A percentile compares a stretch with the other conserved stretches of the same genome.
Evolutionary conservation across 1,140 invertebrate species (phyloP).

Genomic region (Thaumatotibia leucotreta): DNA sequence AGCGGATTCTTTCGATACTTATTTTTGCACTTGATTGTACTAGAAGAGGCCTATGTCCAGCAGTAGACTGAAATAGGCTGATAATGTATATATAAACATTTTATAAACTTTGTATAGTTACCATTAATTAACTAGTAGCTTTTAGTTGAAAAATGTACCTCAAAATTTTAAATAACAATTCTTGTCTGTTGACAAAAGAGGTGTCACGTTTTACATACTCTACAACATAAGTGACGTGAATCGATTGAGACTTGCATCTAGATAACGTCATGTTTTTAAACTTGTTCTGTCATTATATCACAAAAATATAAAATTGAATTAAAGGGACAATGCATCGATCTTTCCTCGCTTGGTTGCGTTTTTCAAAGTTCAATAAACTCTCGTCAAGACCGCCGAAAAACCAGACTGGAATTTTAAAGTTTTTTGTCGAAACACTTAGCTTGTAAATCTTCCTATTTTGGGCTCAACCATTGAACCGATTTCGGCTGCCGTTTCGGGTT

Average conservation of each 20-base stretch:
- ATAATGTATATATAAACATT: too few relatives aligned
- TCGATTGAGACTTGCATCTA: background rate
- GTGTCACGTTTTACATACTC: background rate
- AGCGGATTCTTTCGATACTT: too few relatives aligned
- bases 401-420: background rate
- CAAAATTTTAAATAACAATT: too few relatives aligned
- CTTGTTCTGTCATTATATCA: background rate
- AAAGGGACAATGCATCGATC: background rate
- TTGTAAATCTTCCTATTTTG: background rate
- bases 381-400: background rate
- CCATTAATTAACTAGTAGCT: too few relatives aligned
- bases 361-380: background rate
- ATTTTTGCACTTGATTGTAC: too few relatives aligned
- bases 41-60: too few relatives aligned
- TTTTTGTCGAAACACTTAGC: background rate
- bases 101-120: too few relatives aligned
- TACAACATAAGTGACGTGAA: background rate
- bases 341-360: background rate
- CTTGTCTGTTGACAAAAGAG: background rate
- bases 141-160: too few relatives aligned
- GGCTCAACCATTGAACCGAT: background rate
- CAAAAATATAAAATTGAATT: background rate
- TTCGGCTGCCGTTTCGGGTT: background rate
- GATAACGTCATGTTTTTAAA: constrained; percentile 10
- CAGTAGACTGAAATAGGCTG: too few relatives aligned